Evolutionary conservation across 2,113 vertebrate genomes (phyloP), one percentile per base, ranked within the genome.

Genomic region (Notarius quadriscutis): DNA sequence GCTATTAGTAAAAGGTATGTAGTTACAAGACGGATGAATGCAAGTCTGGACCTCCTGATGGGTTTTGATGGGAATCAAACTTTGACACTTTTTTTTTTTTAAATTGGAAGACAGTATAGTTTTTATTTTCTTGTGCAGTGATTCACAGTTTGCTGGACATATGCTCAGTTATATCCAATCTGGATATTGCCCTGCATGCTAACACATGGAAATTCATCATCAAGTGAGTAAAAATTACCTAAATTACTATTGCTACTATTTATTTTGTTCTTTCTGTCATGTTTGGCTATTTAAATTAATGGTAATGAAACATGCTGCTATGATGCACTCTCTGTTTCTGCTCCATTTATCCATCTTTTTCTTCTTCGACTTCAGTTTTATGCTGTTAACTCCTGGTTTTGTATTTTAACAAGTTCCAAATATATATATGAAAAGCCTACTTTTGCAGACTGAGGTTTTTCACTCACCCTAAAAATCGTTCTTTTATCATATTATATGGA

Each of bases 171-270:
- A 97, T 99, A 93, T 97, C 97, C 60, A 95, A 93, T 69, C 96
- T 99, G 95, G 98, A 99, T 91, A 95, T 99, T 1, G 97, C 98
- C 4, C 94, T 99, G 89, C 97, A 99, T 92, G 98, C 98, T 83
- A 99, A 99, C 89, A 98, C 97, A 0, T 99, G 98, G 98, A 99
- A 99, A 90, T 99, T 97, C 92, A 96, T 99, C 67, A 96, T 99
- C 93, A 99, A 97, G 98, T 99, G 94, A 93, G 97, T 96, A 30
- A 41, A 83, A 50, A 14, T 3, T 84, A 2, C 15, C 77, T 6
- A 7, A n/a, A 55, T 78, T 53, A 15, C 22, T 25, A 4, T 25
- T 12, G 53, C 10, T 53, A 6, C 0, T 12, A n/a, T 14, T 53
- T n/a, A 14, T 11, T 51, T 51, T 48, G 34, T 41, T 72, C 17